Evolutionary conservation across 64 coral and sea anemone species (phyloP).

Genomic region (Dendronephthya gigantea): DNA sequence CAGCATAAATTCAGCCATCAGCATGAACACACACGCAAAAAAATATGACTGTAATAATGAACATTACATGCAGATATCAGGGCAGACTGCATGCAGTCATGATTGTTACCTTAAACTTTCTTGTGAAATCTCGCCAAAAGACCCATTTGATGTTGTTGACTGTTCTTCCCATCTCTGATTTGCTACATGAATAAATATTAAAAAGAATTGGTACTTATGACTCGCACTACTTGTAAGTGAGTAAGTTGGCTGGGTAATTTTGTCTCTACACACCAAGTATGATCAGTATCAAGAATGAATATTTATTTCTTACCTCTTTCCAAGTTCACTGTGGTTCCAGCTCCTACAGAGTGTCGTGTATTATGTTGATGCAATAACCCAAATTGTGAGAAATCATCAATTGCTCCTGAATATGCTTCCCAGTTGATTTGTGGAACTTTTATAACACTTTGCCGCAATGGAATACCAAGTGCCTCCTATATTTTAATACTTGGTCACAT

Average conservation of each 20-base stretch:
- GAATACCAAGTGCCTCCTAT: constrained; percentile 63
- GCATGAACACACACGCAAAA: too few relatives aligned
- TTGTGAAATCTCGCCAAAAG: not conserved
- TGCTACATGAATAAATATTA: not conserved
- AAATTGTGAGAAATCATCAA: constrained; percentile 19
- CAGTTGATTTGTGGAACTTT: constrained; percentile 72
- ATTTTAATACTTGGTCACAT: too few relatives aligned
- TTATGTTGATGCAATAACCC: constrained; percentile 29
- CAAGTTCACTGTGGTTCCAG: constrained; percentile 24
- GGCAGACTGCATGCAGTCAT: too few relatives aligned
- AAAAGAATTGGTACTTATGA: too few relatives aligned
- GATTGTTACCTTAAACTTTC: not conserved
- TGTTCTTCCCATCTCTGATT: constrained; percentile 19
- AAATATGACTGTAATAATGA: too few relatives aligned
- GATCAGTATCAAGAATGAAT: too few relatives aligned
- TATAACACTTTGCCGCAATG: constrained; percentile 50
- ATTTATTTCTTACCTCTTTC: constrained; percentile 42
- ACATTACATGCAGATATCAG: too few relatives aligned
- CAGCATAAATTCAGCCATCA: too few relatives aligned
- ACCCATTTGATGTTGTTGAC: not conserved
- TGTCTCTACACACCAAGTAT: too few relatives aligned
- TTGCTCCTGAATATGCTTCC: constrained; percentile 52
- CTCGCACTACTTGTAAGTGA: not conserved
- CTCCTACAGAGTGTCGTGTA: constrained; percentile 49
- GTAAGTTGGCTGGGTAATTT: too few relatives aligned